Evolutionary conservation across 2,888 invertebrate genomes (phyloP), one percentile per base, ranked within the genome.

Genomic region (Idaea dimidiata): DNA sequence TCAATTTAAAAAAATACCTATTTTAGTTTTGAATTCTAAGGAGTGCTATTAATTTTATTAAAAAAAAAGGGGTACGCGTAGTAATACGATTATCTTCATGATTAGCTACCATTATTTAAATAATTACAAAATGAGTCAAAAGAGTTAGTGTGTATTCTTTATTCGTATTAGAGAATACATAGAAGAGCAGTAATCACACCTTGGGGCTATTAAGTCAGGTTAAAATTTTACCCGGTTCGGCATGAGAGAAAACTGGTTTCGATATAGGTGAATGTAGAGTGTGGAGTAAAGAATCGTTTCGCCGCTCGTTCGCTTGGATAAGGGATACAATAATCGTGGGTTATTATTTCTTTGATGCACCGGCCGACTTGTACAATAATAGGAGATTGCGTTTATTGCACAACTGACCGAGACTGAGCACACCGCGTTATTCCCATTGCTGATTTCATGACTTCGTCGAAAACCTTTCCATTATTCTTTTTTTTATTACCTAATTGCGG

Each of bases 311-410:
- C 80, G 82, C 82, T 83, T 82, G 78, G 78, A 79, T 82, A 81
- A 82, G 81, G 80, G 84, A 82, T 83, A 81, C 79, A 77, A 80
- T 87, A 88, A 89, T 88, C 84, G 86, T 87, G 82, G 86, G 84
- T 88, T 88, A 88, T 88, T 89, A 86, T 81, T 78, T 75, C 88
- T 89, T 89, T 89, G 88, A 88, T 82, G 86, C 82, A 76, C 88
- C 87, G 86, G 77, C 82, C 76, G 75, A 75, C 69, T 32, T 32
- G 17, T 59, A 62, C 64, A 59, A 64, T 64, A 64, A 62, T 62
- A 54, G 59, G 54, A 64, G 66, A 66, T 61, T 66, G 65, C 56
- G 56, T 56, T 56, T 56, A 56, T 56, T 43, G 53, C 61, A 43
- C 61, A 59, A 58, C 60, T 59, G 61, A 57, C 61, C 63, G 59